Evolutionary conservation across 2,888 invertebrate genomes (phyloP), one percentile per base, ranked within the genome.

Genomic region (Hofmannophila pseudospretella): DNA sequence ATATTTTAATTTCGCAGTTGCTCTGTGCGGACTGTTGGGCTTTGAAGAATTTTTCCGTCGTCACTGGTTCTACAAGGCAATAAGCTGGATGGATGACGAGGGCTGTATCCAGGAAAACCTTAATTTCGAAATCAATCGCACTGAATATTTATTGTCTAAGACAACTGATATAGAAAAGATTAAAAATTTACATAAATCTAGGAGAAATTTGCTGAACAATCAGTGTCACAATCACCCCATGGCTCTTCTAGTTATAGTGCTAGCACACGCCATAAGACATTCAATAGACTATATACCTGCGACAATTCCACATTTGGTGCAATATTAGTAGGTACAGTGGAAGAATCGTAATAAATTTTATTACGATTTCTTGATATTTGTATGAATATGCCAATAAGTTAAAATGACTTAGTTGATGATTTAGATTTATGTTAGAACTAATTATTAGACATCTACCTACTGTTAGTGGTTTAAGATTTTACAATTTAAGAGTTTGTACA

Each of bases 91-190:
- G 2, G 54, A 61, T 28, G 41, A 54, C 2, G 33, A 51, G 0
- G 67, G 63, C 1, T 68, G 68, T 22, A 43, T 65, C 1, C 25
- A 39, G 2, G 68, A 67, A 37, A 41, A 47, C 20, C 40, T 14
- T 2, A 64, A 64, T 34, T 59, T 41, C 13, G 32, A 48, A 5
- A 25, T 49, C 2, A 56, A 62, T 35, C 39, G 39, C 3, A 50
- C 51, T 7, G 13, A 4, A 25, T 22, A 2, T 4, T 19, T 11
- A 2, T 20, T 11, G 2, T 9, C 26, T 23, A 23, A 8, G n/a
- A n/a, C 8, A 23, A 4, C 4, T 2, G n/a, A 1, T n/a, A n/a
- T n/a, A 22, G 32, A 32, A 7, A 9, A 16, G 30, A 19, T 2
- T 9, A 20, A 23, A 32, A 3, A 12, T 20, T n/a, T n/a, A n/a